A percentile compares a stretch with the other conserved stretches of the same genome.
These are phyloP conservation scores for Enteromius trimaculatus DNA, from an alignment of 2,797 vertebrate genomes.

Conservation along the genomic window DNA sequence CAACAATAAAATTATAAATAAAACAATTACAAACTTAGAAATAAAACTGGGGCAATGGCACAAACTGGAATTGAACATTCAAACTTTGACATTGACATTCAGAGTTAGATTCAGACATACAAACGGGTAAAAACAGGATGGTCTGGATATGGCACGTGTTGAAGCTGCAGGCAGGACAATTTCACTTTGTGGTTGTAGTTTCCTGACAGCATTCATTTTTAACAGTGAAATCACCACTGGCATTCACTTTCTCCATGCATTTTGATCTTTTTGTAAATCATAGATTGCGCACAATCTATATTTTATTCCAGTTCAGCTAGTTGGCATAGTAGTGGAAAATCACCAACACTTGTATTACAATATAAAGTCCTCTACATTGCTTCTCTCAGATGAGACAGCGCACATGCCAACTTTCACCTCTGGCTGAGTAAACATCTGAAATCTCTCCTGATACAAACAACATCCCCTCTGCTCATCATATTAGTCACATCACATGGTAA, in stretches of 20 bases:
- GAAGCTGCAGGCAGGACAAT: slow-evolving; percentile 12
- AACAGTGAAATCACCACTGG: slow-evolving; percentile 15
- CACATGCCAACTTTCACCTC: slow-evolving; percentile 22
- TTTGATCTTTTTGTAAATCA: slow-evolving; percentile 14
- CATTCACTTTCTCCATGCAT: slow-evolving; percentile 21
- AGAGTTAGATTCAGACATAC: slow-evolving; percentile 38
- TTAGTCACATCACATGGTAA: slow-evolving; percentile 5
- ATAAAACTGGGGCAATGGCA: slow-evolving; percentile 40
- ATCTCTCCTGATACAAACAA: slow-evolving; percentile 15
- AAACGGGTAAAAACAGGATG: slow-evolving; percentile 12
- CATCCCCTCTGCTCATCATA: slow-evolving; percentile 5
- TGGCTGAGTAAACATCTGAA: slow-evolving; percentile 16
- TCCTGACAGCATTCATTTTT: slow-evolving; percentile 14
- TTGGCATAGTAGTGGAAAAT: slow-evolving; percentile 21
- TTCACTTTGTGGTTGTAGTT: slow-evolving; percentile 1
- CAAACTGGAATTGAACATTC: slow-evolving; percentile 24
- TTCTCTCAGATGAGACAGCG: neutral
- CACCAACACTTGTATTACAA: neutral
- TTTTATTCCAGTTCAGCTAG: slow-evolving; percentile 44
- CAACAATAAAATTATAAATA: slow-evolving; percentile 48
- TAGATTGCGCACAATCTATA: slow-evolving; percentile 7
- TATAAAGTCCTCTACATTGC: neutral
- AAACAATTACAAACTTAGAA: slow-evolving; percentile 33
- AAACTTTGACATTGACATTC: slow-evolving; percentile 25
- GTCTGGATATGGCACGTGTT: slow-evolving; percentile 30